Evolutionary conservation across 2,888 invertebrate genomes (phyloP), one percentile per base, ranked within the genome.

Genomic region (Diploptera punctata): DNA sequence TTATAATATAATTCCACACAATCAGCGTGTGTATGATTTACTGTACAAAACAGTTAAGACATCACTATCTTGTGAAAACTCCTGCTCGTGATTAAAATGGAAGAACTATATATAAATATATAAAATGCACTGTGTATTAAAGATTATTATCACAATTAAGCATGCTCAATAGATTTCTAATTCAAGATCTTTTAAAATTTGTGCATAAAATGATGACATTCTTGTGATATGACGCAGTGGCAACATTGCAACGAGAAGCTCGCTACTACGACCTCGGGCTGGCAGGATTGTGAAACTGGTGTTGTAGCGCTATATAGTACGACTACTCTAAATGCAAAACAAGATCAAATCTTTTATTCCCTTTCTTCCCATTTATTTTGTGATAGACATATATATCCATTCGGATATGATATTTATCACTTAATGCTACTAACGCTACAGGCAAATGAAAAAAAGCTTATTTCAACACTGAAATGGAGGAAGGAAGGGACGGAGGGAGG

Each of bases 231-330:
- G 33, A 33, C 10, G 21, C 3, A 24, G 29, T n/a, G 29, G 57
- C 31, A 29, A 29, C 9, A 57, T 16, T 57, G 57, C 57, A 13
- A 24, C 24, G 52, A 57, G 44, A 18, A 16, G 26, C 44, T 47
- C 65, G 13, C 38, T 44, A 24, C 47, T 47, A 26, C 65, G 26
- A 33, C 29, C 47, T 13, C n/a, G 21, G 47, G 62, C 62, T 70
- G 70, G 70, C 70, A 70, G 70, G 70, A 70, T 62, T 52, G 31
- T 29, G 38, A 62, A 70, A 52, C 70, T 70, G 70, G 70, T 70
- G 70, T 70, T 70, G 52, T 47, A 65, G 47, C 47, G 16, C 65
- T 65, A 65, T 57, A 16, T 29, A 24, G 26, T 57, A 29, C 26
- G n/a, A 29, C 57, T 57, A 57, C 16, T 29, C 57, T 57, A 57